A percentile compares a stretch with the other conserved stretches of the same genome.
These are phyloP conservation scores for Formica exsecta DNA, from an alignment of 1,140 invertebrate species.

Conservation along the genomic window DNA sequence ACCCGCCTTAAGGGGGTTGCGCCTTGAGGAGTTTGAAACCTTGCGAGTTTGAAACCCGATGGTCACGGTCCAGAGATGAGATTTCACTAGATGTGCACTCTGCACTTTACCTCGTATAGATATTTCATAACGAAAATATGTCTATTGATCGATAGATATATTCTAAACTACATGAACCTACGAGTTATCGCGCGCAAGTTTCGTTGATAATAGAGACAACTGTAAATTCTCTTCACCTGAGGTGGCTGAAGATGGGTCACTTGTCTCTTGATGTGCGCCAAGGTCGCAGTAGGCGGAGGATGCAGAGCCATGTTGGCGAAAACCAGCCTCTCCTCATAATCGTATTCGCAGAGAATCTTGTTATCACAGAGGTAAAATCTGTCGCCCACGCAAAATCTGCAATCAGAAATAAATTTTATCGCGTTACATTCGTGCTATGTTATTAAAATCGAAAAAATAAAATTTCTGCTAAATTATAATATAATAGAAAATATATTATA, in stretches of 20 bases:
- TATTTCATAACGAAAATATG: slow-evolving; percentile 10
- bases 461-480: background rate
- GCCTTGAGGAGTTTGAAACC: slow-evolving; percentile 76
- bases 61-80: slow-evolving; percentile 47
- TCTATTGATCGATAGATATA: slow-evolving; percentile 11
- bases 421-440: background rate
- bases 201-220: background rate
- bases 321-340: slow-evolving; percentile 96
- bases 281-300: slow-evolving; percentile 89
- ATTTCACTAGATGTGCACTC: background rate
- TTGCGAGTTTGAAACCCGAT: slow-evolving; percentile 57
- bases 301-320: slow-evolving; percentile 96
- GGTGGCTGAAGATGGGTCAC: slow-evolving; percentile 90
- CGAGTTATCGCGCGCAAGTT: background rate
- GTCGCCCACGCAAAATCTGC: slow-evolving; percentile 97
- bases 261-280: slow-evolving; percentile 95
- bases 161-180: background rate
- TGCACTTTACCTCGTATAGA: slow-evolving; percentile 16
- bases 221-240: slow-evolving; percentile 84
- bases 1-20: slow-evolving; percentile 80
- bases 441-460: background rate
- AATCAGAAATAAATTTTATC: slow-evolving; percentile 71
- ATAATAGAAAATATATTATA: too few relatives aligned
- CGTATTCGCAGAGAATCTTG: slow-evolving; percentile 97
- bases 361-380: slow-evolving; percentile 97